Conservation (phyloP, 1,140 invertebrate species). For the Plectus sambesii region DNA sequence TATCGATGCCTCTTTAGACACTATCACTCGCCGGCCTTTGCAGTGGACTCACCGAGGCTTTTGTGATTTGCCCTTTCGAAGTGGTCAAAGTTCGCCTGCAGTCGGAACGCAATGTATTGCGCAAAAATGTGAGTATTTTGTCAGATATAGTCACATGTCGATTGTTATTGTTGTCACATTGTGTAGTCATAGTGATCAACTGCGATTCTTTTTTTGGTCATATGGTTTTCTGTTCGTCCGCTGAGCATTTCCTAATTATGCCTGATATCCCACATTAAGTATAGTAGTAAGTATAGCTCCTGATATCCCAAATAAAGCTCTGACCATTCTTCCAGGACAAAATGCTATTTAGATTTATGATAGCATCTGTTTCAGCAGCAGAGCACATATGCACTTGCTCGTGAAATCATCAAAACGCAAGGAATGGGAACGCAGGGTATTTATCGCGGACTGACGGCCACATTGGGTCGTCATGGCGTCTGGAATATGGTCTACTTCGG, state of each 20-base stretch:
- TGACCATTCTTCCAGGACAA: too few species aligned
- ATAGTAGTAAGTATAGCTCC: too few species aligned
- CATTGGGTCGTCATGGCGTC: conserved; percentile 70
- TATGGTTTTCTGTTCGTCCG: too few species aligned
- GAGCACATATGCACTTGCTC: conserved; percentile 65
- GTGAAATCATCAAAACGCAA: conserved; percentile 61
- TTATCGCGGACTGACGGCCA: conserved; percentile 76
- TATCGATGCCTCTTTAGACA: too few species aligned
- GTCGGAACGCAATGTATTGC: conserved; percentile 52
- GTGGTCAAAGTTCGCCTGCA: conserved; percentile 73
- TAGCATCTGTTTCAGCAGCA: conserved; percentile 50
- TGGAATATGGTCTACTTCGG: conserved; percentile 89
- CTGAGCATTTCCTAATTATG: too few species aligned
- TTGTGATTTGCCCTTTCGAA: conserved; percentile 85
- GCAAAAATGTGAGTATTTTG: conserved; percentile 46
- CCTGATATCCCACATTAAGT: too few species aligned
- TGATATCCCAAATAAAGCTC: too few species aligned
- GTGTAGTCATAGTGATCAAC: too few species aligned
- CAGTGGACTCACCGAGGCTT: conserved; percentile 72
- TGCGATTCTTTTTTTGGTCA: too few species aligned
- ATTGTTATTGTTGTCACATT: too few species aligned
- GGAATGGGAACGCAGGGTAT: conserved; percentile 65
- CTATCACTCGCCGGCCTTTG: conserved; percentile 71
- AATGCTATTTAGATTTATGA: too few species aligned
- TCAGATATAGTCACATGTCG: too few species aligned